Base-by-base conservation (phyloP, 1,140 invertebrate species). In the Zaprionus camerounensis region DNA sequence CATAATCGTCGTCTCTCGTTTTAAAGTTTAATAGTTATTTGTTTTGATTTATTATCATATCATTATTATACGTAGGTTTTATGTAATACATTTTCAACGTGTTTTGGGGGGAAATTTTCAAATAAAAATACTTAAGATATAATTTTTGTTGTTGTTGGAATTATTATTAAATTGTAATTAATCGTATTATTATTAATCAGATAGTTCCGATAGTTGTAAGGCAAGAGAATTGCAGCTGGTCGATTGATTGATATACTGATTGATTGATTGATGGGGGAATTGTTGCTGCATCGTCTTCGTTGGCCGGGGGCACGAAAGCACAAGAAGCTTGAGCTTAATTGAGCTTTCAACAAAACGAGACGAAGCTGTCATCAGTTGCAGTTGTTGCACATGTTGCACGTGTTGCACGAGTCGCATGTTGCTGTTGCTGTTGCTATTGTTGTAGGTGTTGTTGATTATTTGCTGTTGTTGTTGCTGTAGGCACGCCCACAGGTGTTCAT, bases 71-170 rank as follows among this genome's bases (percentile, higher is more conserved):
- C 31, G 31, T 87, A 80, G 81, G 71, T 70, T 87, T 83, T 90
- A 82, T 82, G 85, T 88, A 88, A 88, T 90, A 88, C 85, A 88
- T 90, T 88, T 90, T 88, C 76, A 88, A 88, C 85, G 84, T 88
- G 82, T 79, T 85, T 38, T 28, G 46, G 46, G 46, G 46, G 46
- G 3, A 51, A 56, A 75, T 79, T 90, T 88, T 81, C 70, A 88
- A 81, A 90, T 90, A 90, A 78, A 87, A 90, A 90, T 90, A 90
- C 85, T 90, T 90, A 90, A 66, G 41, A 71, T 63, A 64, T 76
- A 86, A 76, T 63, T 71, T 67, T 67, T 61, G 46, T 51, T 20
- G 22, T 62, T 80, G 71, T 72, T 69, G 74, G 38, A 78, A 81
- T 76, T 76, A 86, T 86, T 82, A 77, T 77, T 86, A 80, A 71